Base-by-base conservation (phyloP, 2,888 invertebrate species). In the Rhodophaea formosa region DNA sequence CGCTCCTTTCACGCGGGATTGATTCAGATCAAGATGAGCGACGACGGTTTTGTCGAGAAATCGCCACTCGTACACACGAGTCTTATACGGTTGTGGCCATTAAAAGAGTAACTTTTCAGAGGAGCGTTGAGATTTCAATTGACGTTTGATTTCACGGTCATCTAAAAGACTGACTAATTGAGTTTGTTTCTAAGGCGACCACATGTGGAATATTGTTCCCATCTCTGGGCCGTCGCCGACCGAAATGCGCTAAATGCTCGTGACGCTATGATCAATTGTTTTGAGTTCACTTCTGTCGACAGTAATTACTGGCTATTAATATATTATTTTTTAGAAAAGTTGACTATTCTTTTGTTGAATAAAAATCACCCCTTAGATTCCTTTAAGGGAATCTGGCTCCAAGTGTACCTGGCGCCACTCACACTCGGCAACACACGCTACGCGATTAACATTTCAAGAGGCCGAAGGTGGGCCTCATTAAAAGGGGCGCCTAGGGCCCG, bases 1-100 rank as follows among this genome's bases (percentile, higher is more conserved):
- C 75, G 68, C 74, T 74, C 81, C 75, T 81, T 84, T 85, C 79
- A 80, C 59, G 67, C 72, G 63, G 69, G 75, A 82, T 82, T 75
- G 81, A 79, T 81, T 75, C 69, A 62, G 74, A 80, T 80, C 79
- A 74, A 75, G 68, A 72, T 75, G 73, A 69, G 68, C 62, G 60
- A 56, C n/a, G 53, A 53, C 63, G 63, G 67, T 72, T 70, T 69
- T 71, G 67, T 62, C 60, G 70, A 62, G 39, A 53, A 54, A 43
- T 42, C 53, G 51, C 45, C 45, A 49, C 23, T 32, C 3, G 17
- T 8, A 35, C 35, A 10, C 10, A 39, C 12, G 39, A n/a, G 6
- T 6, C 39, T 39, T 3, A n/a, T 12, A 8, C 12, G 39, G 3
- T 12, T 39, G 12, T 39, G 39, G 10, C 1, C 23, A 23, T 12